Conservation (phyloP, 2,888 invertebrate genomes). For the Polyploca ridens region DNA sequence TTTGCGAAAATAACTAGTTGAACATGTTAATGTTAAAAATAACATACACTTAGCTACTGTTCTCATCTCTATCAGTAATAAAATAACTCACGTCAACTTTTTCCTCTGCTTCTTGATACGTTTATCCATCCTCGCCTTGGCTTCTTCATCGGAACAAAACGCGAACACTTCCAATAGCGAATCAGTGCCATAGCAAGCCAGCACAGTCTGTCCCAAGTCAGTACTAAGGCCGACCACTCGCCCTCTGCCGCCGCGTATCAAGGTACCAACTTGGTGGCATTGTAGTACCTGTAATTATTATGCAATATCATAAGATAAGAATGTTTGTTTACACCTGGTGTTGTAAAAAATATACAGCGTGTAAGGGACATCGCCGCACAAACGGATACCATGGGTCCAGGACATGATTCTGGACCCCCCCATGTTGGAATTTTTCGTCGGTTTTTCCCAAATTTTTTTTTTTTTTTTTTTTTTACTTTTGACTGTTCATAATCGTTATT, state of each 20-base stretch:
- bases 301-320: no score
- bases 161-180: slow-evolving; percentile 92
- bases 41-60: neutral
- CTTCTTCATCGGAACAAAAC: slow-evolving; percentile 91
- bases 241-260: slow-evolving; percentile 91
- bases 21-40: no score
- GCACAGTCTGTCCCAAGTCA: slow-evolving; percentile 88
- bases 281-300: slow-evolving; percentile 80
- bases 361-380: no score
- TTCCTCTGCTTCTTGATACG: slow-evolving; percentile 90
- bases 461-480: no score
- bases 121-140: slow-evolving; percentile 88
- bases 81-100: slow-evolving; percentile 75
- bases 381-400: no score
- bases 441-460: no score
- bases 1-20: no score
- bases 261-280: slow-evolving; percentile 91
- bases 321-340: no score
- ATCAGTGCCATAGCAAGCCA: slow-evolving; percentile 94
- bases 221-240: slow-evolving; percentile 90
- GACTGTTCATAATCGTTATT: no score
- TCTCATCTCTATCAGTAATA: neutral
- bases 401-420: no score
- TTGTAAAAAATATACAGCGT: no score
- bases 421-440: no score